phyloP scores from a whole-genome alignment of 2,888 invertebrate genomes.

The Rotaria socialis region DNA sequence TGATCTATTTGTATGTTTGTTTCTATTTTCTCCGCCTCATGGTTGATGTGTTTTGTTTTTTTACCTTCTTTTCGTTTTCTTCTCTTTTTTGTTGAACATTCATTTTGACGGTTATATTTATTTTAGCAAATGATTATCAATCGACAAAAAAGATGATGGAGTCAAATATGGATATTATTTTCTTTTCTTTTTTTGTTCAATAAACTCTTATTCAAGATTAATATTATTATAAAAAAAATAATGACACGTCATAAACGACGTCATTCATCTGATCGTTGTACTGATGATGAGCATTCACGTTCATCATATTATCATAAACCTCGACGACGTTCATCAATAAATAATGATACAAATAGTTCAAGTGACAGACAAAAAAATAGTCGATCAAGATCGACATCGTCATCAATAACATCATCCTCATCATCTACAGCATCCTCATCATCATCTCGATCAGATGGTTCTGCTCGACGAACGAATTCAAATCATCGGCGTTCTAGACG shows the following conservation, averaged over 20 bases:
- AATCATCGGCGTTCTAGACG: not conserved
- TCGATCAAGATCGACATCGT: not conserved
- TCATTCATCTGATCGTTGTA: constrained; percentile 3
- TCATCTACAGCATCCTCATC: not conserved
- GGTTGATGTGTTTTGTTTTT: not conserved
- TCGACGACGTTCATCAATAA: constrained; percentile 16
- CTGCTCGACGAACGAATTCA: not conserved
- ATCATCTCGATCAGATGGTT: not conserved
- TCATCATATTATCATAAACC: not conserved
- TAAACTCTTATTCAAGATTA: constrained; percentile 15
- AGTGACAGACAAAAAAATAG: not conserved
- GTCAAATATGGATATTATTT: not conserved
- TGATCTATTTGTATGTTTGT: not conserved
- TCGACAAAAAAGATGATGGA: not conserved
- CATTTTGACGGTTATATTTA: not conserved
- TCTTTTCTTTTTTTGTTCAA: constrained; percentile 23
- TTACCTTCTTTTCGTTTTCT: not conserved
- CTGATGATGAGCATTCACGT: not conserved
- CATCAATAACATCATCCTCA: not conserved
- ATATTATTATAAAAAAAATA: not conserved
- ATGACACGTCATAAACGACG: constrained; percentile 25
- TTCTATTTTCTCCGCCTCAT: not conserved
- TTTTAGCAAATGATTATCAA: not conserved
- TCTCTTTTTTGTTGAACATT: not conserved
- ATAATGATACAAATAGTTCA: not conserved